Percentiles rank a stretch among this genome's conserved stretches.
Conservation (phyloP, 2,797 vertebrate species). For the Rhinogobio ventralis region DNA sequence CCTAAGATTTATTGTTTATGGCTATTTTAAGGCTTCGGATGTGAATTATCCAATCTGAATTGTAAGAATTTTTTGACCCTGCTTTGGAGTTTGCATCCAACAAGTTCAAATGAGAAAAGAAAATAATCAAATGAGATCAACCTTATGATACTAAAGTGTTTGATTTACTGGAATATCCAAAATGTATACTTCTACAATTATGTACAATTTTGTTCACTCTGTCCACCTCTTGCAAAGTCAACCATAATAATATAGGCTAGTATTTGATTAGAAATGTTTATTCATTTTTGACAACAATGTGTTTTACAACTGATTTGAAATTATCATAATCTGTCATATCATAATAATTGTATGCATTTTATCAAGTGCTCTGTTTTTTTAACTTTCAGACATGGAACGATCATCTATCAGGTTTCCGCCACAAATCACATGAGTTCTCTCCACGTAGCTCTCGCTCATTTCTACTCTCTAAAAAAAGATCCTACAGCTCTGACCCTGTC, state of each 20-base stretch:
- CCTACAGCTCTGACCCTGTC: slow-evolving; percentile 41
- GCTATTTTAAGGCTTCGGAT: neutral
- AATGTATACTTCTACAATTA: neutral
- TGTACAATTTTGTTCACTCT: neutral
- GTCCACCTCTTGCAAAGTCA: neutral
- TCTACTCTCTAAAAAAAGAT: slow-evolving; percentile 45
- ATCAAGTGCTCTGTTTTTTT: neutral
- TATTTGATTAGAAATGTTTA: neutral
- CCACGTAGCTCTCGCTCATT: slow-evolving; percentile 45
- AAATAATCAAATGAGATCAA: neutral
- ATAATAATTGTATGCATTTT: neutral
- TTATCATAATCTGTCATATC: neutral
- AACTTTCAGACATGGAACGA: slow-evolving; percentile 60
- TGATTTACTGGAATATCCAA: neutral
- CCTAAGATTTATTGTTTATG: neutral
- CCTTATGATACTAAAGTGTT: neutral
- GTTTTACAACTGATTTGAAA: neutral
- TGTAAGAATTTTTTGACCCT: neutral
- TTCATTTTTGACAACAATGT: neutral
- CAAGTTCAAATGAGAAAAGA: neutral
- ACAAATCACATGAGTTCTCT: slow-evolving; percentile 53
- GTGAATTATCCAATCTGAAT: neutral
- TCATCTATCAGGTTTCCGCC: slow-evolving; percentile 60
- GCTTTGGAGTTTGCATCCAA: neutral
- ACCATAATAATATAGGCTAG: neutral